Evolutionary conservation across 2,797 vertebrate species (phyloP), one percentile per base, ranked within the genome.

Genomic region (Phrynocephalus guinanensis): DNA sequence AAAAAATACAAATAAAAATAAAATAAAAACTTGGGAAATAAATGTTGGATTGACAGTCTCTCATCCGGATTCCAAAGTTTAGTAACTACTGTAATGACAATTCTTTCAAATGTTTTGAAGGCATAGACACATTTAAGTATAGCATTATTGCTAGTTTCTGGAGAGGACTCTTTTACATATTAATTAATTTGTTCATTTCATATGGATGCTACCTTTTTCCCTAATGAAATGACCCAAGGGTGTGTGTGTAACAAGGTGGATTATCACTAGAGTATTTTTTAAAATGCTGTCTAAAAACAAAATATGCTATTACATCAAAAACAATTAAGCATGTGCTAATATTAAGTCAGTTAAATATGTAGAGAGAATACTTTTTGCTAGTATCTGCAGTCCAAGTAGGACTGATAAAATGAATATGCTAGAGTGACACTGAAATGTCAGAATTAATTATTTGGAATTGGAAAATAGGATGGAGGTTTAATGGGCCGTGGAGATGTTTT

Each of bases 361-460:
- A 56, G 52, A 2, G 10, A 56, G 52, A 2, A 6, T 18, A 56
- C 48, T 18, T 77, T 80, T 50, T 67, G 26, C 9, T 82, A 50
- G 2, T 20, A 48, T 48, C 5, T 71, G n/a, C 66, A 3, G 20
- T 13, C 18, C 63, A 26, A 73, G 38, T 20, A 73, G 22, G 22
- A 50, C 56, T 79, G 44, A 13, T 87, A 73, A 73, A 71, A 56
- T 73, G 16, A 33, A 22, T 79, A 75, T 67, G 56, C 56, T 56
- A 85, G 56, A 80, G 68, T 88, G 77, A 87, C 30, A 33, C 8
- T 38, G 50, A 71, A 33, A 73, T 72, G 52, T 79, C 73, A 63
- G 20, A 84, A 84, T 88, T 84, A 67, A 73, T 84, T 72, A 76
- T 75, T 88, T 85, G 70, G 7, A 81, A 75, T 85, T 85, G n/a